Evolutionary conservation across 1,140 invertebrate genomes (phyloP).

Genomic region (Saccostrea glomerata): DNA sequence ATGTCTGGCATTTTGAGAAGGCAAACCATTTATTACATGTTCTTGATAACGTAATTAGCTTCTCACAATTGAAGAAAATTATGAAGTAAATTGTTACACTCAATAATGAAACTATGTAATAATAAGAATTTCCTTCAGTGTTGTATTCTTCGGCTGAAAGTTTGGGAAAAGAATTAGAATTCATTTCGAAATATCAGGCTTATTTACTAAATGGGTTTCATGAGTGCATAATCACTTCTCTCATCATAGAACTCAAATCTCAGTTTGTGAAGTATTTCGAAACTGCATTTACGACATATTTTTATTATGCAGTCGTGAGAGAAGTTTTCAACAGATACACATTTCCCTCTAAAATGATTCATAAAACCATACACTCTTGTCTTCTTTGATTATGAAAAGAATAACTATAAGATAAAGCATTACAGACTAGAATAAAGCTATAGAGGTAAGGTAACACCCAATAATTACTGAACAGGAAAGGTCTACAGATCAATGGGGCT

Average conservation of each 20-base stretch:
- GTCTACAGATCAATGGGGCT: neutral
- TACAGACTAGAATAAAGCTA: neutral
- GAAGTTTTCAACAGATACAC: neutral
- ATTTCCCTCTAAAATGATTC: neutral
- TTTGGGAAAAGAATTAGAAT: neutral
- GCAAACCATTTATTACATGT: slow-evolving; percentile 9
- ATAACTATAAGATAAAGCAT: neutral
- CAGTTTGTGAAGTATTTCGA: neutral
- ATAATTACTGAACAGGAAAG: neutral
- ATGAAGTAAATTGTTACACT: slow-evolving; percentile 9
- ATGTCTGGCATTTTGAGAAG: neutral
- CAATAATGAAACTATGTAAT: neutral
- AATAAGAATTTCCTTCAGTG: neutral
- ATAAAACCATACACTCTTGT: slow-evolving; percentile 14
- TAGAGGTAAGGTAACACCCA: neutral
- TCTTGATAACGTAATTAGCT: slow-evolving; percentile 11
- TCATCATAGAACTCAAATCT: neutral
- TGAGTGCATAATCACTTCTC: neutral
- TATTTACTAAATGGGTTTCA: neutral
- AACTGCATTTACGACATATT: neutral
- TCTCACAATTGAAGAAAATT: slow-evolving; percentile 21
- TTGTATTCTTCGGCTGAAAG: neutral
- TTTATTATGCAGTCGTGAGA: neutral
- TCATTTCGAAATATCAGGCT: neutral
- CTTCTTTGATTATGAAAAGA: neutral